Conservation (phyloP, 2,113 vertebrate species). For the Phainopepla nitens region DNA sequence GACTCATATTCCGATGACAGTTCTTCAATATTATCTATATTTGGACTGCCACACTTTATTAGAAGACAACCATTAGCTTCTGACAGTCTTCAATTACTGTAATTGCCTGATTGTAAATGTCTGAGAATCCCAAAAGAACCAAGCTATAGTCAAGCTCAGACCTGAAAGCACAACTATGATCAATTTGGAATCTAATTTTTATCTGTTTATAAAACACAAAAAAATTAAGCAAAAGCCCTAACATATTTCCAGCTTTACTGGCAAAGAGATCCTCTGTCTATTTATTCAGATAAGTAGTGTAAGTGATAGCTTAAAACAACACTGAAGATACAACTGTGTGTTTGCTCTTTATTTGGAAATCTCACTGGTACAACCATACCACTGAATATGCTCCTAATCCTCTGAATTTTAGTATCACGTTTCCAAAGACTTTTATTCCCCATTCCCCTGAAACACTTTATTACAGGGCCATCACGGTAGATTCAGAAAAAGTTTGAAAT, state of each 20-base stretch:
- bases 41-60: not conserved
- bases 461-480: not conserved
- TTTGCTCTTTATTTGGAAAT: not conserved
- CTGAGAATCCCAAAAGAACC: not conserved
- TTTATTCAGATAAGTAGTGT: not conserved
- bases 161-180: not conserved
- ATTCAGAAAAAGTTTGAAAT: not conserved
- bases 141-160: not conserved
- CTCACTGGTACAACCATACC: not conserved
- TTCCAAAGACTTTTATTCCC: not conserved
- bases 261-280: not conserved
- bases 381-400: not conserved
- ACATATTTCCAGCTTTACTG: not conserved
- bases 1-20: not conserved
- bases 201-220: not conserved
- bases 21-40: not conserved
- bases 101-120: not conserved
- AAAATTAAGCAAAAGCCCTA: not conserved
- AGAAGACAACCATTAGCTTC: not conserved
- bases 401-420: not conserved
- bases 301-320: not conserved
- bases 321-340: not conserved
- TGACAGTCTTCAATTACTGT: not conserved
- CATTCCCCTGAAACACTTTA: not conserved
- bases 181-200: not conserved